A percentile compares a stretch with the other conserved stretches of the same genome.
Conservation (phyloP, 2,888 invertebrate species). For the Gibbula magus region DNA sequence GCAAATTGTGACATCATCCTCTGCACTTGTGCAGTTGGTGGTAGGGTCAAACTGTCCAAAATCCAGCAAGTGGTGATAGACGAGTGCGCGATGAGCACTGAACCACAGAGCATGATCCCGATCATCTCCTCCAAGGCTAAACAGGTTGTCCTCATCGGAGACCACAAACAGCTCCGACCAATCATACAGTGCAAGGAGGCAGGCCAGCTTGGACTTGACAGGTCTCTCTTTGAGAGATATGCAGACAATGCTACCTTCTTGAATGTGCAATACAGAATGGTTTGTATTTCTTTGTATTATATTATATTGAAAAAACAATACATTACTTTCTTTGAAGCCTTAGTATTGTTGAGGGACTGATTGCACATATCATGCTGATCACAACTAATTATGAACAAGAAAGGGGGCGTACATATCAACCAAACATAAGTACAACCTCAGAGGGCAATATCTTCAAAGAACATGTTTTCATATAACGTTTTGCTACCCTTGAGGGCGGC, state of each 20-base stretch:
- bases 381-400: no score
- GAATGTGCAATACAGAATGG: conserved; percentile 67
- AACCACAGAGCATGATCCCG: no score
- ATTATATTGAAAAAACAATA: neutral
- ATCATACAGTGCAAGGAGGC: conserved; percentile 58
- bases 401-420: no score
- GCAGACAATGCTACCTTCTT: conserved; percentile 49
- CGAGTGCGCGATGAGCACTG: conserved; percentile 70
- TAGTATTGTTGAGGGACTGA: neutral
- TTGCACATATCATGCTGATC: neutral
- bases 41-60: conserved; percentile 26
- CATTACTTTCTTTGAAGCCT: neutral
- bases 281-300: conserved; percentile 30
- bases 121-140: no score
- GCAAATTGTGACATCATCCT: conserved; percentile 52
- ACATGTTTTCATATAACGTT: no score
- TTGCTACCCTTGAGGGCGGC: no score
- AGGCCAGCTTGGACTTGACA: conserved; percentile 54
- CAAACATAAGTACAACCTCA: no score
- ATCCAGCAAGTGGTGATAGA: conserved; percentile 63
- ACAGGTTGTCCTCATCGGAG: no score
- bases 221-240: conserved; percentile 58
- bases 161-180: no score
- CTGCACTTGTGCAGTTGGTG: conserved; percentile 53
- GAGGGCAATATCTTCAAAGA: no score